Conservation (phyloP, 2,113 vertebrate species). For the Plecturocebus donacophilus region DNA sequence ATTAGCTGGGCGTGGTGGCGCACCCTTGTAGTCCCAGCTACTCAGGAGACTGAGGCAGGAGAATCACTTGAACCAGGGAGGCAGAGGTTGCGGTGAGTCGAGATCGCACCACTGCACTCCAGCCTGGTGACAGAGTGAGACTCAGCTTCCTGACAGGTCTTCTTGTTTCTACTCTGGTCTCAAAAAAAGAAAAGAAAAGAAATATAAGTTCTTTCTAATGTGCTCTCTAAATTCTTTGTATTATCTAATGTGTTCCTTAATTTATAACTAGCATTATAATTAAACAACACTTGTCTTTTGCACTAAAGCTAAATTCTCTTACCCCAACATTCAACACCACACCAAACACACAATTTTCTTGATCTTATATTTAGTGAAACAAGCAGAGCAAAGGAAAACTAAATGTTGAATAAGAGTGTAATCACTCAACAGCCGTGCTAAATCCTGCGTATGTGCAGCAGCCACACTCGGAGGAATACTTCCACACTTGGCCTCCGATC, state of each 20-base stretch:
- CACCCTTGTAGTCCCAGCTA: too few species aligned
- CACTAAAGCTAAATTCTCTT: neutral
- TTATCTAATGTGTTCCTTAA: neutral
- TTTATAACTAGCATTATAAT: neutral
- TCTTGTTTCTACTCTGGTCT: too few species aligned
- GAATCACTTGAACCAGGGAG: too few species aligned
- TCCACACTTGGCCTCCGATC: neutral
- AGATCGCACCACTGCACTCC: too few species aligned
- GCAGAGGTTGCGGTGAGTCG: too few species aligned
- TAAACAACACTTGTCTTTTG: neutral
- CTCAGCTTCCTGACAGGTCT: too few species aligned
- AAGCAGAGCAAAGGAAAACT: neutral
- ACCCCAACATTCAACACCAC: neutral
- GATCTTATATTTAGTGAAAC: neutral
- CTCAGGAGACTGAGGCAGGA: too few species aligned
- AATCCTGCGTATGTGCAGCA: neutral
- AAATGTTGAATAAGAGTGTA: neutral
- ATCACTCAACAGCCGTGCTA: neutral
- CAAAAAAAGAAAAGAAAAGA: neutral
- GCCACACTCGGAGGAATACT: neutral
- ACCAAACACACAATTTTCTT: neutral
- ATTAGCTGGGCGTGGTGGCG: too few species aligned
- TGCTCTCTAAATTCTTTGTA: neutral
- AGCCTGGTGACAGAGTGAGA: too few species aligned
- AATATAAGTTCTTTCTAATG: neutral